Evolutionary conservation across 2,113 vertebrate genomes (phyloP).

Genomic region (Melanotaenia duboulayi): DNA sequence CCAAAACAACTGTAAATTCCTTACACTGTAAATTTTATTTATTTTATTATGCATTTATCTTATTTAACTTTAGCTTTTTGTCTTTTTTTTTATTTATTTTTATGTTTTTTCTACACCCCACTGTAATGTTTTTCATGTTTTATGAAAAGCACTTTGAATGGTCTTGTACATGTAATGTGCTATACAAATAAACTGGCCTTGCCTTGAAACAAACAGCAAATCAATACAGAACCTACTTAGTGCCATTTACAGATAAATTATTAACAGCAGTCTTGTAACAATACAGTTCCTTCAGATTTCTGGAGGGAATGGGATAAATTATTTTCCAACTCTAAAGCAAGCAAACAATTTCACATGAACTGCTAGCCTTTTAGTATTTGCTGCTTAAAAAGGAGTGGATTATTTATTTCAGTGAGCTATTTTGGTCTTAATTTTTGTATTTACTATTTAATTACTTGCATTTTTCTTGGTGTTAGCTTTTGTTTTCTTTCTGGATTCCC

Average conservation of each 20-base stretch:
- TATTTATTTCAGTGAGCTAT: background rate
- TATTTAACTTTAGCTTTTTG: too few relatives aligned
- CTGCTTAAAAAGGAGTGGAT: background rate
- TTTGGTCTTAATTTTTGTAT: background rate
- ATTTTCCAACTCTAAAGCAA: background rate
- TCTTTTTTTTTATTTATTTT: too few relatives aligned
- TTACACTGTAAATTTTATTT: too few relatives aligned
- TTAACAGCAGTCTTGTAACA: slow-evolving; percentile 72
- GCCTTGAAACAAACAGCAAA: slow-evolving; percentile 37
- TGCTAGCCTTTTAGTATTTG: too few relatives aligned
- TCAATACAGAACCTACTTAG: slow-evolving; percentile 80
- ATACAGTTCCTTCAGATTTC: background rate
- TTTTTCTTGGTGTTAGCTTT: background rate
- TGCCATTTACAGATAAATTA: slow-evolving; percentile 88
- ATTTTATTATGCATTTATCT: too few relatives aligned
- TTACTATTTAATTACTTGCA: too few relatives aligned
- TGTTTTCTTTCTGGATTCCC: background rate
- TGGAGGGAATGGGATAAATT: slow-evolving; percentile 4
- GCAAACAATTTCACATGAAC: background rate
- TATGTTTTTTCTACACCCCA: too few relatives aligned
- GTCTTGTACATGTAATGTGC: too few relatives aligned
- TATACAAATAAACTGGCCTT: too few relatives aligned
- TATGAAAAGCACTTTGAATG: too few relatives aligned
- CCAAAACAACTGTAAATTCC: too few relatives aligned
- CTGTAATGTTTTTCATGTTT: too few relatives aligned